These are phyloP conservation scores for Bombylius major DNA, from an alignment of 2,888 invertebrate species.

Conservation along the genomic window DNA sequence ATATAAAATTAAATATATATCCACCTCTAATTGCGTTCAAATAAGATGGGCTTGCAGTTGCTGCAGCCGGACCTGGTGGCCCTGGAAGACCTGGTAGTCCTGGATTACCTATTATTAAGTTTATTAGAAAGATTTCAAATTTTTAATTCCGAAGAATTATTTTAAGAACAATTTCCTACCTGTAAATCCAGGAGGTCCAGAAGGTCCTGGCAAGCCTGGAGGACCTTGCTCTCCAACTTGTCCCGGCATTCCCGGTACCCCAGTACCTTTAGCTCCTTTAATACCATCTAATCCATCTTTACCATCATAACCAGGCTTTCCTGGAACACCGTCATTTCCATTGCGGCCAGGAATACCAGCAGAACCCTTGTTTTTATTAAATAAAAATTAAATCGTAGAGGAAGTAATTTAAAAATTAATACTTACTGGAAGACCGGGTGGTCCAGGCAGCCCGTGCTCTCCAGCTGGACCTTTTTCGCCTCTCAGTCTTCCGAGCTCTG, in stretches of 20 bases:
- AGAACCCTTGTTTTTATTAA: conserved; percentile 40
- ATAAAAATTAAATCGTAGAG: conserved; percentile 7
- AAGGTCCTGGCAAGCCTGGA: conserved; percentile 38
- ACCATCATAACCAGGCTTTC: conserved; percentile 46
- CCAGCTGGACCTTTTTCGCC: conserved; percentile 24
- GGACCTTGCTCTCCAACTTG: not conserved
- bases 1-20: too few species aligned
- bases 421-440: too few species aligned
- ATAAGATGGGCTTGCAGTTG: too few species aligned
- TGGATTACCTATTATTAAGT: conserved; percentile 18
- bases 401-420: not conserved
- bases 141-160: too few species aligned
- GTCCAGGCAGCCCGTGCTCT: not conserved
- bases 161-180: too few species aligned
- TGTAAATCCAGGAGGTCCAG: conserved; percentile 29
- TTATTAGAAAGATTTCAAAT: too few species aligned
- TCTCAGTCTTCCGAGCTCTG: conserved; percentile 20
- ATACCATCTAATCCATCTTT: conserved; percentile 45
- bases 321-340: conserved; percentile 35
- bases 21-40: too few species aligned
- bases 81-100: conserved; percentile 41
- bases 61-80: conserved; percentile 25
- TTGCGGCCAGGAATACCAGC: conserved; percentile 44
- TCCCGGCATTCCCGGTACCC: not conserved
- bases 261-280: conserved; percentile 39